Conservation (phyloP, 2,797 vertebrate species). For the Saxicola maurus region DNA sequence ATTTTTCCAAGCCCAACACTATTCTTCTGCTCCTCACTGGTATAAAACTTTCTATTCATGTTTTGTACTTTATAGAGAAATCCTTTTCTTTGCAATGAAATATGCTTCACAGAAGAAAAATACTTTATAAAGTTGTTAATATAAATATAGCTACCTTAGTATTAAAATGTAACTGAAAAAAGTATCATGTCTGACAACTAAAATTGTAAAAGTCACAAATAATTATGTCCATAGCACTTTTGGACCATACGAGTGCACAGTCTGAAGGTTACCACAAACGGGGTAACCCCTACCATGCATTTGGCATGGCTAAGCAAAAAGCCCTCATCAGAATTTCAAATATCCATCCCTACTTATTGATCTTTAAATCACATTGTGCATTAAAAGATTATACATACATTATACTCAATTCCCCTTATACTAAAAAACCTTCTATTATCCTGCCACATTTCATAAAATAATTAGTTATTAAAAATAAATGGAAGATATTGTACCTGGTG, state of each 20-base stretch:
- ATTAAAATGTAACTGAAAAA: conserved; percentile 1
- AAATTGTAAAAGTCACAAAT: neutral
- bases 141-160: neutral
- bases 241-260: neutral
- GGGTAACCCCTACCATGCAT: neutral
- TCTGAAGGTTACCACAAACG: conserved; percentile 25
- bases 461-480: neutral
- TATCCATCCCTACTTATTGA: neutral
- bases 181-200: neutral
- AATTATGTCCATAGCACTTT: conserved; percentile 5
- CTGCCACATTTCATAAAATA: neutral
- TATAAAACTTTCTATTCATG: neutral
- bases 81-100: neutral
- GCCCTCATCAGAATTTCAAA: conserved; percentile 51
- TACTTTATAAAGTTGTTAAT: neutral
- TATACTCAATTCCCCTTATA: neutral
- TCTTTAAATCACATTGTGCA: neutral
- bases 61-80: neutral
- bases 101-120: neutral
- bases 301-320: conserved; percentile 38
- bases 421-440: neutral
- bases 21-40: neutral
- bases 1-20: neutral
- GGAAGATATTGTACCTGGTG: neutral
- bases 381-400: neutral